Base-by-base conservation (phyloP, 2,888 invertebrate species). In the Nesidiocoris tenuis region DNA sequence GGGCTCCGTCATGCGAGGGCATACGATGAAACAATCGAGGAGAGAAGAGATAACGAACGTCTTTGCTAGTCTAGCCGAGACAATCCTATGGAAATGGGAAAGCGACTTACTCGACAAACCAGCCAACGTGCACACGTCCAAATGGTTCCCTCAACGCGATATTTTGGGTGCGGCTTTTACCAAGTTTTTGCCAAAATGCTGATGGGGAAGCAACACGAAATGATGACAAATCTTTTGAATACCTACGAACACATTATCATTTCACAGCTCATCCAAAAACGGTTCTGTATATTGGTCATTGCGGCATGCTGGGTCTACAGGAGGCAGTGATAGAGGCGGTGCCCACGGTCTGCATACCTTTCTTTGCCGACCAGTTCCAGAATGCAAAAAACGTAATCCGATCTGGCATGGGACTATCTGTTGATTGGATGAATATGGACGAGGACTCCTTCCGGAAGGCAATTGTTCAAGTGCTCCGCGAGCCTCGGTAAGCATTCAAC, bases 21-120 rank as follows among this genome's bases (percentile, higher is more conserved):
- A 89, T 0, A 87, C 88, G 1, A 86, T 94, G 81, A 86, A 90
- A 0, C 81, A 83, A 19, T 86, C 88, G 0, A 90, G 88, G 81
- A 82, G 89, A 23, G 81, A 85, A 18, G 86, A 85, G 17, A 87
- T 94, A 68, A 75, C 91, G 12, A 86, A 85, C 1, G 89, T 87
- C 0, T 87, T 94, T 71, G 83, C 85, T 0, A 85, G 86, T 76
- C 83, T 93, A 21, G 88, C 90, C 0, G 87, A 91, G 79, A 87
- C 89, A 77, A 88, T 94, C 54, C 84, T 94, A 61, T 93, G 92
- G 92, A 92, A 91, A 85, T 92, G 90, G 90, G 92, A 92, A 82
- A 86, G 86, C 67, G 87, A 89, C 23, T 82, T 88, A 79, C 83
- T 85, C 0, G 84, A 85, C 23, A 85, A 89, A 79, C 88, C 89